A percentile compares a stretch with the other conserved stretches of the same genome.
Conservation (phyloP, 2,888 invertebrate species). For the Seladonia tumulorum region DNA sequence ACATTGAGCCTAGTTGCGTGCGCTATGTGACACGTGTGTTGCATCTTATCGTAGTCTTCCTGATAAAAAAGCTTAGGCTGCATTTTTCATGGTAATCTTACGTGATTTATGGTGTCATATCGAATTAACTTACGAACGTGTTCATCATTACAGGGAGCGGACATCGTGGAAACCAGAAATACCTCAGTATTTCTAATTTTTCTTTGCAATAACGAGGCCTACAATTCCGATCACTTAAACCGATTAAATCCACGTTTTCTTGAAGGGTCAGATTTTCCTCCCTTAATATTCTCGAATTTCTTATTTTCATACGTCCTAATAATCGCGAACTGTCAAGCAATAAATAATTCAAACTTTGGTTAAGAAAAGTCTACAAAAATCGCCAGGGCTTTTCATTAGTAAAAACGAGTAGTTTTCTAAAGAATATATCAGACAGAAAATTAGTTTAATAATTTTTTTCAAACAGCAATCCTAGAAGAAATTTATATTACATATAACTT, state of each 20-base stretch:
- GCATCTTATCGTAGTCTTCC: constrained; percentile 29
- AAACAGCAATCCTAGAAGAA: not conserved
- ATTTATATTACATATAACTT: not conserved
- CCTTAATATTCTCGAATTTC: not conserved
- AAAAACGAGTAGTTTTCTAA: too few species aligned
- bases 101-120: constrained; percentile 18
- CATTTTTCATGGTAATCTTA: constrained; percentile 12
- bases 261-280: not conserved
- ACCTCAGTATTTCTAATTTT: not conserved
- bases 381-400: too few species aligned
- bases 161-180: not conserved
- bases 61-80: constrained; percentile 13
- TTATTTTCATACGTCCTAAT: not conserved
- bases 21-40: constrained; percentile 18
- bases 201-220: not conserved
- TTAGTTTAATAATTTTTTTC: not conserved
- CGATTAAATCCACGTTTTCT: not conserved
- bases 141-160: not conserved
- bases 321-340: not conserved
- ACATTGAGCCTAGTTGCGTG: constrained; percentile 24
- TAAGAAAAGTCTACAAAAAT: not conserved
- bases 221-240: not conserved
- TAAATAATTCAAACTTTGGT: not conserved
- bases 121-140: constrained; percentile 10
- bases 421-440: too few species aligned